Evolutionary conservation across 2,888 invertebrate genomes (phyloP).

Genomic region (Pandemis corylana): DNA sequence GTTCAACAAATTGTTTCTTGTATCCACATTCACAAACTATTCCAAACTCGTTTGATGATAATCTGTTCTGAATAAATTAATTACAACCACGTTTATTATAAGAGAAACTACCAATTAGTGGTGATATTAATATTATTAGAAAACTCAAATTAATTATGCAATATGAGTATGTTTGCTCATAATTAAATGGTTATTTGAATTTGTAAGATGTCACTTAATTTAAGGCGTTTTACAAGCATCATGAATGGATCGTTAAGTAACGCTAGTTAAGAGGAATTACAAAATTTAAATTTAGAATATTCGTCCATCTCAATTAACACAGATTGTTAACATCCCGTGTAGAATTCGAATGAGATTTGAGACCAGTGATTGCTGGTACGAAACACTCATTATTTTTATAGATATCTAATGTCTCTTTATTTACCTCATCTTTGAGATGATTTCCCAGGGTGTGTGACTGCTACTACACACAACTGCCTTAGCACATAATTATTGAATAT

Average conservation of each 20-base stretch:
- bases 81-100: slow-evolving; percentile 67
- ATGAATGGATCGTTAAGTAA: neutral
- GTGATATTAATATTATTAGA: slow-evolving; percentile 42
- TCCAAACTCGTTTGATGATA: slow-evolving; percentile 63
- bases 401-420: too few relatives aligned
- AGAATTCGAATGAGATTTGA: too few relatives aligned
- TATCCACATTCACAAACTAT: slow-evolving; percentile 61
- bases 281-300: neutral
- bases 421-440: neutral
- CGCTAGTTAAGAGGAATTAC: neutral
- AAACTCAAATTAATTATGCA: slow-evolving; percentile 35
- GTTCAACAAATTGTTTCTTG: slow-evolving; percentile 73
- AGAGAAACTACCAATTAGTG: slow-evolving; percentile 70
- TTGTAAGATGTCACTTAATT: slow-evolving; percentile 27
- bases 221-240: slow-evolving; percentile 14
- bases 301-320: neutral
- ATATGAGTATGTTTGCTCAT: slow-evolving; percentile 36
- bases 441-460: neutral
- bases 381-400: too few relatives aligned
- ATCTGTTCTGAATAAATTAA: slow-evolving; percentile 71
- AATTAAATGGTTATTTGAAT: slow-evolving; percentile 39
- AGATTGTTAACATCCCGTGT: neutral
- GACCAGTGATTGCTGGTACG: too few relatives aligned
- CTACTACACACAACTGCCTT: too few relatives aligned
- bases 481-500: too few relatives aligned